phyloP scores from a whole-genome alignment of 2,797 vertebrate genomes.

The Rhodeus uyekii region DNA sequence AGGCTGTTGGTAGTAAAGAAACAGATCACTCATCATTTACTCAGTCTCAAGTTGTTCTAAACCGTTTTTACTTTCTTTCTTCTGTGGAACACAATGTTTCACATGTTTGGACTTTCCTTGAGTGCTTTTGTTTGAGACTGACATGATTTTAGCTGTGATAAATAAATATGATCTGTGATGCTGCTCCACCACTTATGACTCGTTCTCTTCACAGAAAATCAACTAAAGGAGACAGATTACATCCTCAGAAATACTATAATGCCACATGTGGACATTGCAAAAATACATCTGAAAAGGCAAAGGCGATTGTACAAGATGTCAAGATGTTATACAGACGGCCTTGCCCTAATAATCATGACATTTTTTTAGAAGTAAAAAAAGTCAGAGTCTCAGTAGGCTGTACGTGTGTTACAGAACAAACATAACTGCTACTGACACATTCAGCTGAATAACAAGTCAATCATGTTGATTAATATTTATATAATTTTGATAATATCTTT shows the following conservation, averaged over 20 bases:
- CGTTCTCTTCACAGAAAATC: not conserved
- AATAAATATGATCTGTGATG: not conserved
- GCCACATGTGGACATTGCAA: not conserved
- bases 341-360: not conserved
- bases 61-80: not conserved
- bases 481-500: not conserved
- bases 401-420: not conserved
- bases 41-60: not conserved
- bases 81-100: not conserved
- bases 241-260: accelerated
- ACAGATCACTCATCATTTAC: not conserved
- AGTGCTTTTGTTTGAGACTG: not conserved
- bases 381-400: slow-evolving; percentile 5
- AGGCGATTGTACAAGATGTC: not conserved
- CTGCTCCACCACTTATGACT: not conserved
- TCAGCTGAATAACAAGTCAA: not conserved
- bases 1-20: not conserved
- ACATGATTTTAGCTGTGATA: not conserved
- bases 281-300: accelerated
- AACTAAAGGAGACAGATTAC: no score
- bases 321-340: not conserved
- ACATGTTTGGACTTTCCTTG: not conserved
- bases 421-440: not conserved
- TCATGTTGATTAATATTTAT: no score
- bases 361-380: not conserved